Evolutionary conservation across 2,113 vertebrate genomes (phyloP).

Genomic region (Microcebus jonahi): DNA sequence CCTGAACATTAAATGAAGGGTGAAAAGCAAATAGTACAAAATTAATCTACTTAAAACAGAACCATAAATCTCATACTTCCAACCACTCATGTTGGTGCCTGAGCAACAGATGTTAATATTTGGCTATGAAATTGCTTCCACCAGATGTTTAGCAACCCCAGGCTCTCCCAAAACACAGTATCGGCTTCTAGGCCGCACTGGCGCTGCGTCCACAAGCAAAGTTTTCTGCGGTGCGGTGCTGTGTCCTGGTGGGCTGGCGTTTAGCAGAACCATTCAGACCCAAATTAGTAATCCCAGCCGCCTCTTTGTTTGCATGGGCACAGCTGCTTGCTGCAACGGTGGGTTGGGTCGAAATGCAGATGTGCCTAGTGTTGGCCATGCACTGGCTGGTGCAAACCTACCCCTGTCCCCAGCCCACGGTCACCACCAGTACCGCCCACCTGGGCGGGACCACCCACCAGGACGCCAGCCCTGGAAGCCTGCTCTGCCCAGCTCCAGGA

Average conservation of each 20-base stretch:
- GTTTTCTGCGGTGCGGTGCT: not conserved
- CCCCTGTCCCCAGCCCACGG: not conserved
- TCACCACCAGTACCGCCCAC: not conserved
- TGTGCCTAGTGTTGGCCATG: fast-evolving
- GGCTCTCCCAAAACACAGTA: not conserved
- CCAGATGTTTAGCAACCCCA: not conserved
- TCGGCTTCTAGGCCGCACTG: not conserved
- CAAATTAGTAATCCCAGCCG: fast-evolving
- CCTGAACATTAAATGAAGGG: constrained; percentile 27
- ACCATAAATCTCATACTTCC: constrained; percentile 34
- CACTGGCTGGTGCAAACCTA: no score
- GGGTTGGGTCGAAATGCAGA: fast-evolving
- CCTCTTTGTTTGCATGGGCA: fast-evolving
- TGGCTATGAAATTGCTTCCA: not conserved
- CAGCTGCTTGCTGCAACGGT: fast-evolving
- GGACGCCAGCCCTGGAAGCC: not conserved
- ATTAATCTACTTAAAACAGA: constrained; percentile 61
- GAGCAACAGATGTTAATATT: constrained; percentile 58
- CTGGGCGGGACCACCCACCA: no score
- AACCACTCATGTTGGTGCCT: not conserved
- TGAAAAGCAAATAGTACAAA: constrained; percentile 54
- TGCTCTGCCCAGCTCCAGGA: not conserved
- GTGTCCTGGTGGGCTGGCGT: not conserved
- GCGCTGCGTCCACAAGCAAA: no score
- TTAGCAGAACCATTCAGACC: not conserved